phyloP scores from a whole-genome alignment of 2,113 vertebrate genomes.

The Neomonachus schauinslandi region DNA sequence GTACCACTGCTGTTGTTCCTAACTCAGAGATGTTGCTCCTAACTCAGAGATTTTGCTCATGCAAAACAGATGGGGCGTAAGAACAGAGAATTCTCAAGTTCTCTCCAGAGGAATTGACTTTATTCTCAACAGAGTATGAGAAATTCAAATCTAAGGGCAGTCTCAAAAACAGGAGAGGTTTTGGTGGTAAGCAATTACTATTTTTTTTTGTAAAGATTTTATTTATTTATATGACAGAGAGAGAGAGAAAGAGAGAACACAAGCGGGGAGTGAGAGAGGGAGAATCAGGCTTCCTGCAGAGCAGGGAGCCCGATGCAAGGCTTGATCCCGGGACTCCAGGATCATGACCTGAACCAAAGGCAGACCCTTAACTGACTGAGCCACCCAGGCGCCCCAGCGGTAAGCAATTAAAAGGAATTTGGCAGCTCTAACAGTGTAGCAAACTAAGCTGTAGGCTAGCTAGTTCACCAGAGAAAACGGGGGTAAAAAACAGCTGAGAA shows the following conservation, averaged over 20 bases:
- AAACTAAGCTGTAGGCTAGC: neutral
- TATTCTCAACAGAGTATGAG: neutral
- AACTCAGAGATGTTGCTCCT: neutral
- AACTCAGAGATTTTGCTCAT: neutral
- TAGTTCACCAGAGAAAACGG: neutral
- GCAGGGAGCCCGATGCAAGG: too few species aligned
- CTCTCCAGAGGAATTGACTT: neutral
- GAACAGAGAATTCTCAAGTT: neutral
- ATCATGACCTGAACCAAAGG: too few species aligned
- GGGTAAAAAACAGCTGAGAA: neutral
- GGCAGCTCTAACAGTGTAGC: neutral
- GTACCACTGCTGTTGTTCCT: neutral
- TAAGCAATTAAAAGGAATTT: neutral
- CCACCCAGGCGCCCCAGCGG: too few species aligned
- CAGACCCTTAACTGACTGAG: too few species aligned
- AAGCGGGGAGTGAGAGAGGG: too few species aligned
- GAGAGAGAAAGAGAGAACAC: too few species aligned
- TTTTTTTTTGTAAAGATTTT: too few species aligned
- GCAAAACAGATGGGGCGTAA: neutral
- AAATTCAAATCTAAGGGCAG: neutral
- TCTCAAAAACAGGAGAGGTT: neutral
- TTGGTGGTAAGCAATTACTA: neutral
- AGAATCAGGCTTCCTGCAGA: too few species aligned
- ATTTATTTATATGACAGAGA: too few species aligned
- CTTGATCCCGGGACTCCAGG: too few species aligned